Percentiles rank a stretch among this genome's conserved stretches.
Evolutionary conservation across 2,113 vertebrate species (phyloP).

Genomic region (Macrotis lagotis): DNA sequence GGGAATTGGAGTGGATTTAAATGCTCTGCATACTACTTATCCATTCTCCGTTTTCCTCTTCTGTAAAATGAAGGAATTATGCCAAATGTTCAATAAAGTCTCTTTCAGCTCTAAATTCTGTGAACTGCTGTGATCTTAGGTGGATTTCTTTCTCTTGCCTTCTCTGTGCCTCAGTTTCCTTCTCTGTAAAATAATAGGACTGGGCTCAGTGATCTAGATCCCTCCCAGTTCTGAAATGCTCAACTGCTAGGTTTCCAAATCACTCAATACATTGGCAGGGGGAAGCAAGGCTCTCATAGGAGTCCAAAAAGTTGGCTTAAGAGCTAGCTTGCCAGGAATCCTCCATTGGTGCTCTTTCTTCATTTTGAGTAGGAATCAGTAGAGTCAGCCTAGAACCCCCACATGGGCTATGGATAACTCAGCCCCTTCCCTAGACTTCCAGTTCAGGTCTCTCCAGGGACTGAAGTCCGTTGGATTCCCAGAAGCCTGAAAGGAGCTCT

Average conservation of each 20-base stretch:
- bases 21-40: background rate
- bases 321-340: background rate
- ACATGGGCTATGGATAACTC: background rate
- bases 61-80: background rate
- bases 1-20: background rate
- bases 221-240: background rate
- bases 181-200: background rate
- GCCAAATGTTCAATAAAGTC: background rate
- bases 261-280: background rate
- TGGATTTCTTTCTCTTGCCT: background rate
- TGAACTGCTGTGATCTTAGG: background rate
- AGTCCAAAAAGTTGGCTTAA: background rate
- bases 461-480: background rate
- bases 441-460: background rate
- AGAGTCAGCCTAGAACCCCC: background rate
- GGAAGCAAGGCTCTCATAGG: fast-evolving
- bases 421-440: background rate
- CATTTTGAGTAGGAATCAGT: fast-evolving
- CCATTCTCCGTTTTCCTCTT: background rate
- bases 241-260: background rate
- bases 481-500: background rate
- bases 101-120: background rate
- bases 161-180: background rate
- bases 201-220: background rate
- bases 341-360: background rate